Conservation (phyloP, 1,140 invertebrate species). For the Drosophila punjabiensis region DNA sequence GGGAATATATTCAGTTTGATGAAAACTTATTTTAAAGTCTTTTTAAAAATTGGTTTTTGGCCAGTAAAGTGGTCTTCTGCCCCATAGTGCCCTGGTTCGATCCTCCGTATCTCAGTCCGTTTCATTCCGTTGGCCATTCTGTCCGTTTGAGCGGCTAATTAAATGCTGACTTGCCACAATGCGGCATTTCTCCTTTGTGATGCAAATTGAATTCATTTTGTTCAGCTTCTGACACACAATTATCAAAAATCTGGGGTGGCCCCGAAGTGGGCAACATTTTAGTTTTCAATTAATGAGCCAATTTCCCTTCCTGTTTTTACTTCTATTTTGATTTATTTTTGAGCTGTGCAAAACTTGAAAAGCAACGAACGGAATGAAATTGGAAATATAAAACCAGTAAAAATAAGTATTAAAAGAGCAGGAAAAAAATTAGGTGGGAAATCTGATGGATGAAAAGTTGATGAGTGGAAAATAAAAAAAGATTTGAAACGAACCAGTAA, state of each 20-base stretch:
- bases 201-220: conserved; percentile 47
- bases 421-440: conserved; percentile 10
- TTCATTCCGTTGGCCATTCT: conserved; percentile 27
- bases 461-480: not conserved
- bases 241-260: conserved; percentile 13
- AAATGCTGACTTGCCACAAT: conserved; percentile 73
- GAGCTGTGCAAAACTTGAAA: conserved; percentile 7
- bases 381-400: not conserved
- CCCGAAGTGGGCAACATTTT: conserved; percentile 17
- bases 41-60: too few relatives aligned
- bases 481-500: not conserved
- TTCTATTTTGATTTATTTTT: not conserved
- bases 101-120: conserved; percentile 19
- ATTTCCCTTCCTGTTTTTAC: conserved; percentile 3
- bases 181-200: conserved; percentile 50
- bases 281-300: conserved; percentile 37
- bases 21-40: too few relatives aligned
- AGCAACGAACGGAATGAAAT: conserved; percentile 7
- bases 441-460: conserved; percentile 13
- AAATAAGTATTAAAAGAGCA: not conserved
- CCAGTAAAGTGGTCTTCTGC: too few relatives aligned
- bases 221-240: conserved; percentile 37
- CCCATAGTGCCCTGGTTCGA: not conserved
- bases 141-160: conserved; percentile 67
- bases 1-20: too few relatives aligned